Percentiles rank a stretch among this genome's conserved stretches.
These are phyloP conservation scores for Aeoliscus strigatus DNA, from an alignment of 2,797 vertebrate genomes.

Conservation along the genomic window DNA sequence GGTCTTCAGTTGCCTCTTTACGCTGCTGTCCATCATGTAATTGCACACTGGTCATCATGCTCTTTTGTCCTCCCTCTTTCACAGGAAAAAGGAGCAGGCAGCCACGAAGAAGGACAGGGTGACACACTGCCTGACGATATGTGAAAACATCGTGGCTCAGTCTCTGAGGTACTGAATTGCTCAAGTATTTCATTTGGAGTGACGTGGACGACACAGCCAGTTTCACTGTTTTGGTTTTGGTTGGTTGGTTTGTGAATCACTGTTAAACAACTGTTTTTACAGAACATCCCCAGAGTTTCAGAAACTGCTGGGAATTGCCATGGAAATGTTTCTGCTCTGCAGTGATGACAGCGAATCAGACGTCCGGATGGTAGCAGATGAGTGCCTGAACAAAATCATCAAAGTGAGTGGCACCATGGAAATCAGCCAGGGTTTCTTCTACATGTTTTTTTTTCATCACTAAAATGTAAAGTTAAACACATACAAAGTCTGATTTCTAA, in stretches of 20 bases:
- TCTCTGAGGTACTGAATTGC: conserved; percentile 98
- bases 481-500: too few relatives aligned
- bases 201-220: too few relatives aligned
- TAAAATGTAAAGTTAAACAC: too few relatives aligned
- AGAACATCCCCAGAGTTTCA: conserved; percentile 98
- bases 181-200: too few relatives aligned
- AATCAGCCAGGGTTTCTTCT: background rate
- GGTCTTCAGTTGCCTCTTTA: too few relatives aligned
- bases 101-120: conserved; percentile 96
- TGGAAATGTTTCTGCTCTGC: conserved; percentile 97
- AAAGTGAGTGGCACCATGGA: conserved; percentile 78
- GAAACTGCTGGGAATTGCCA: conserved; percentile 95
- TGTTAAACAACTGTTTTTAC: conserved; percentile 13
- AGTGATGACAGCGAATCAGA: conserved; percentile 94
- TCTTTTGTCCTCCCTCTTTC: conserved; percentile 13
- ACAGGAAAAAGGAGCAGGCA: conserved; percentile 94
- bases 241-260: background rate
- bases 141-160: conserved; percentile 95
- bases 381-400: conserved; percentile 99
- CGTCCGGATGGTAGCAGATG: conserved; percentile 97
- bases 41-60: background rate
- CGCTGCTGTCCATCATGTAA: too few relatives aligned
- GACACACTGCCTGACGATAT: conserved; percentile 96
- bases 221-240: background rate
- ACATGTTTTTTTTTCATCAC: too few relatives aligned